A percentile compares a stretch with the other conserved stretches of the same genome.
These are phyloP conservation scores for Enteromius thamalakanensis DNA, from an alignment of 2,797 vertebrate genomes.

Conservation along the genomic window DNA sequence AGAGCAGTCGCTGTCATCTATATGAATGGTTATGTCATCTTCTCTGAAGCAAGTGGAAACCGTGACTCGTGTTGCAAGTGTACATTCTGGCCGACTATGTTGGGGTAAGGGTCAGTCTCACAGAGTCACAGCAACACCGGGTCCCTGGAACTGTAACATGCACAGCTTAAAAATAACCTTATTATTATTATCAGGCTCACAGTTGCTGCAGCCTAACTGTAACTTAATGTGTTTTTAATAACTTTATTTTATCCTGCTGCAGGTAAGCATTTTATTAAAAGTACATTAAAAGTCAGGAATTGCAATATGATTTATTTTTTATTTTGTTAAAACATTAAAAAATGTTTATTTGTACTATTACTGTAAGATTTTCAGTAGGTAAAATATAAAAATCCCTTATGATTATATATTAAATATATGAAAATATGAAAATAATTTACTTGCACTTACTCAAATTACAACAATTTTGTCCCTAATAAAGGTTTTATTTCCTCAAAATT, in stretches of 20 bases:
- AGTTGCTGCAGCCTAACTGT: neutral
- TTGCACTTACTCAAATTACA: neutral
- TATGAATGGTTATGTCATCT: constrained; percentile 8
- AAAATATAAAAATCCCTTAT: neutral
- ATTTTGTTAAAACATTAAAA: too few species aligned
- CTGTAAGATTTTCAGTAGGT: neutral
- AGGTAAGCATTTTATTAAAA: neutral
- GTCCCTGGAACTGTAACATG: constrained; percentile 33
- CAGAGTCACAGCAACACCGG: constrained; percentile 5
- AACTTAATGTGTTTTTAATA: neutral
- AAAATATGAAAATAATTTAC: neutral
- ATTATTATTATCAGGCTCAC: neutral
- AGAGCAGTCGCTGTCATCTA: neutral
- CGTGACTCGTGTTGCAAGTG: constrained; percentile 33
- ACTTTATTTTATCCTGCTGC: neutral
- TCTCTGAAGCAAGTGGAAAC: constrained; percentile 29
- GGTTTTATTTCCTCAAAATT: neutral
- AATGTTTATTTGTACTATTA: too few species aligned
- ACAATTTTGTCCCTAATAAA: neutral
- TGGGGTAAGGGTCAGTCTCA: constrained; percentile 9
- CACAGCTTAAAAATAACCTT: constrained; percentile 19
- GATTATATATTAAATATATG: neutral
- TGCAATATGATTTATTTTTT: too few species aligned
- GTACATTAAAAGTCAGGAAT: neutral
- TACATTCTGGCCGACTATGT: constrained; percentile 8